Base-by-base conservation (phyloP, 2,797 vertebrate genomes). In the Danio kyathit region DNA sequence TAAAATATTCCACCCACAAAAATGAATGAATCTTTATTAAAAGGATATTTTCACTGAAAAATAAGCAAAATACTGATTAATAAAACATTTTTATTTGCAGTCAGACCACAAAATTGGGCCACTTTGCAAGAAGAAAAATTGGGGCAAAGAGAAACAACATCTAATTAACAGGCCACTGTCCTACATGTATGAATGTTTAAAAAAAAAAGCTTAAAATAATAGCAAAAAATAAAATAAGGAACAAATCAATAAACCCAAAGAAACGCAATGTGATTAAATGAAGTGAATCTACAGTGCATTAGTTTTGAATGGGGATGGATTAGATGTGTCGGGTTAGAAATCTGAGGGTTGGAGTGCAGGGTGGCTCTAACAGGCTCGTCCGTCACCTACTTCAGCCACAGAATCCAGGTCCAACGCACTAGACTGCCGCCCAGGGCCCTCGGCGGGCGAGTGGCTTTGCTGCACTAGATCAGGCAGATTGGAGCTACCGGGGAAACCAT, bases 401-500 rank as follows among this genome's bases (percentile, higher is more conserved):
- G 95, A 83, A 86, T 96, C 95, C 94, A 94, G 92, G 86, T 96
- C 96, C 89, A 94, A 95, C 3, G 92, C 88, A 86, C 94, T 92
- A 86, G 94, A 93, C 86, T 92, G 93, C 76, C 92, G 94, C 86
- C 95, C 96, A 85, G 95, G 91, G 86, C 94, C 93, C 88, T 97
- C 95, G 0, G 95, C 94, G 2, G 96, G 96, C n/a, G 96, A 97
- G 88, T 96, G 91, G 90, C 96, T 97, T 92, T 97, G 96, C 91
- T 96, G 97, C 89, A 99, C 95, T 93, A 99, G 93, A 93, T 99
- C 97, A 5, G 98, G 98, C 76, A 99, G 97, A 89, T 97, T 98
- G 95, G 94, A 91, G 92, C 97, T 96, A 90, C 96, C 93, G 7
- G 95, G 94, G 87, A 97, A 97, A 91, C 96, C 95, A 90, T 97